phyloP scores from a whole-genome alignment of 2,888 invertebrate genomes.

The Parascotia fuliginaria region DNA sequence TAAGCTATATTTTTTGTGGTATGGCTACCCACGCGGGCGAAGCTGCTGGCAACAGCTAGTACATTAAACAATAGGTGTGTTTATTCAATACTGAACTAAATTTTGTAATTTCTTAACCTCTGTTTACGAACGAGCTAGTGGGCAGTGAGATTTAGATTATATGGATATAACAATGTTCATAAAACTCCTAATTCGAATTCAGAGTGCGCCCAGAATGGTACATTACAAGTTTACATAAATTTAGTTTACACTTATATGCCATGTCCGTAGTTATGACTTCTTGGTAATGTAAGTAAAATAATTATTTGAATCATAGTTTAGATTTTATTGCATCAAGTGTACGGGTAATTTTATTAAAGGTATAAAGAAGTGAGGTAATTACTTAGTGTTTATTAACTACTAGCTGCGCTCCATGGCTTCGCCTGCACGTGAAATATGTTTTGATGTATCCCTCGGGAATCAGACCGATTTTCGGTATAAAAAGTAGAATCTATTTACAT shows the following conservation, averaged over 20 bases:
- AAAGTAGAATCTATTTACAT: too few relatives aligned
- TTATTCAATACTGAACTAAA: slow-evolving; percentile 13
- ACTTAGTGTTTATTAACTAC: too few relatives aligned
- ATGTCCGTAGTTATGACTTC: slow-evolving; percentile 23
- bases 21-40: too few relatives aligned
- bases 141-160: slow-evolving; percentile 34
- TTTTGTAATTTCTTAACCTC: slow-evolving; percentile 9
- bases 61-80: too few relatives aligned
- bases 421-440: too few relatives aligned
- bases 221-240: slow-evolving; percentile 18
- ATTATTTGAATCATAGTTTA: background rate
- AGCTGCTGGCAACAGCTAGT: too few relatives aligned
- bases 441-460: too few relatives aligned
- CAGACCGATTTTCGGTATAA: too few relatives aligned
- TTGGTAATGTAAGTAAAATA: slow-evolving; percentile 19
- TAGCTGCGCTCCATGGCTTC: too few relatives aligned
- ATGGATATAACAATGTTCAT: slow-evolving; percentile 28
- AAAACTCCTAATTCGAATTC: slow-evolving; percentile 44
- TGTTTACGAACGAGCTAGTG: slow-evolving; percentile 27
- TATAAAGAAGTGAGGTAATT: too few relatives aligned
- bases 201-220: slow-evolving; percentile 38
- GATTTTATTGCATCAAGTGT: background rate
- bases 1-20: too few relatives aligned
- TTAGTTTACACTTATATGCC: slow-evolving; percentile 24
- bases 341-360: too few relatives aligned